Evolutionary conservation across 2,113 vertebrate genomes (phyloP).

Genomic region (Aix galericulata): DNA sequence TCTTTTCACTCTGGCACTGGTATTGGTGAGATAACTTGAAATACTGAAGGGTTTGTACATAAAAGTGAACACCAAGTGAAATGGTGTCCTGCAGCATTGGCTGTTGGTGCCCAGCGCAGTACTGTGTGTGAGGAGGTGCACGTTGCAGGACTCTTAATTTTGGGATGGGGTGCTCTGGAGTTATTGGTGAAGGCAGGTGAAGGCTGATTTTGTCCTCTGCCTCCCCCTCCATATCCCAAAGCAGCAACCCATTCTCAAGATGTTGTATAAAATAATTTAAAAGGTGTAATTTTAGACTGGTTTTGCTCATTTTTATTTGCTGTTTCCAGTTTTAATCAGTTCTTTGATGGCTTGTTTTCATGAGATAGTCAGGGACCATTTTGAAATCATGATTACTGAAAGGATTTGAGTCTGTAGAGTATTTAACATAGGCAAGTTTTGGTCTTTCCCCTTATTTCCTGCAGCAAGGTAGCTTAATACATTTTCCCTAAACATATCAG

Average conservation of each 20-base stretch:
- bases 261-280: neutral
- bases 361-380: neutral
- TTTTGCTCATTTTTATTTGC: neutral
- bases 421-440: neutral
- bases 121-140: fast-evolving
- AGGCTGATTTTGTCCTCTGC: neutral
- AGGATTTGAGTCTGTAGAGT: neutral
- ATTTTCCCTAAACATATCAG: neutral
- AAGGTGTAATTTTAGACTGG: neutral
- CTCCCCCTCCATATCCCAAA: neutral
- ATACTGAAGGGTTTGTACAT: neutral
- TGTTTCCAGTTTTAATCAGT: neutral
- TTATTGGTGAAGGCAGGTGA: neutral
- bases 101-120: fast-evolving
- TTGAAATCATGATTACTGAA: neutral
- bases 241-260: neutral
- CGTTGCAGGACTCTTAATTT: neutral
- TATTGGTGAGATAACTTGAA: neutral
- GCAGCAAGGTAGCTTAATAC: neutral
- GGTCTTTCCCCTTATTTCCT: neutral
- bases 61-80: neutral
- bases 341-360: neutral
- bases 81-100: neutral
- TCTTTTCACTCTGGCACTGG: neutral
- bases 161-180: neutral